phyloP scores from a whole-genome alignment of 2,888 invertebrate species.

The Oxycera nigricornis region DNA sequence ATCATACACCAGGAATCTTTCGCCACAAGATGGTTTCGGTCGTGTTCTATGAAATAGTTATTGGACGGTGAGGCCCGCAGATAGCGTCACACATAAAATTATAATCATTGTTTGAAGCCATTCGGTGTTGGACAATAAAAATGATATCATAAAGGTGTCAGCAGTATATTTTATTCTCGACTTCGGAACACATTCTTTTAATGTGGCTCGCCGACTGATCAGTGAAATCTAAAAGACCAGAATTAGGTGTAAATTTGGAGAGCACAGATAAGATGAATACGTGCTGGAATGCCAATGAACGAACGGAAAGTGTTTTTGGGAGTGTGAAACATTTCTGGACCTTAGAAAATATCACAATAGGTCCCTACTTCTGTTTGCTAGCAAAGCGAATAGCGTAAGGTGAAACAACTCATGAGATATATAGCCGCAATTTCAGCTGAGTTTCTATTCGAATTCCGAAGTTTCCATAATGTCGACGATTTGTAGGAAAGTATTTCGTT shows the following conservation, averaged over 20 bases:
- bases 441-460: no score
- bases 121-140: neutral
- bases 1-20: conserved; percentile 1
- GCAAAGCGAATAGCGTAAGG: no score
- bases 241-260: neutral
- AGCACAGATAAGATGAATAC: neutral
- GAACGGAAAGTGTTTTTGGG: no score
- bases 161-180: neutral
- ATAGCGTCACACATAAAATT: neutral
- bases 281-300: neutral
- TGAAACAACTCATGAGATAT: no score
- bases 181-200: neutral
- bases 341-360: no score
- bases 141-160: conserved; percentile 2
- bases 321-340: no score
- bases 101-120: neutral
- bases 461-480: no score
- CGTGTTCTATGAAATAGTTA: neutral
- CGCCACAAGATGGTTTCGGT: neutral
- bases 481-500: no score
- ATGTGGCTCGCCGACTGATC: neutral
- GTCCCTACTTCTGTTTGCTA: no score
- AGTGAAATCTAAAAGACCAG: neutral
- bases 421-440: no score
- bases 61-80: neutral